Conservation (phyloP, 2,888 invertebrate species). For the Schrankia costaestrigalis region DNA sequence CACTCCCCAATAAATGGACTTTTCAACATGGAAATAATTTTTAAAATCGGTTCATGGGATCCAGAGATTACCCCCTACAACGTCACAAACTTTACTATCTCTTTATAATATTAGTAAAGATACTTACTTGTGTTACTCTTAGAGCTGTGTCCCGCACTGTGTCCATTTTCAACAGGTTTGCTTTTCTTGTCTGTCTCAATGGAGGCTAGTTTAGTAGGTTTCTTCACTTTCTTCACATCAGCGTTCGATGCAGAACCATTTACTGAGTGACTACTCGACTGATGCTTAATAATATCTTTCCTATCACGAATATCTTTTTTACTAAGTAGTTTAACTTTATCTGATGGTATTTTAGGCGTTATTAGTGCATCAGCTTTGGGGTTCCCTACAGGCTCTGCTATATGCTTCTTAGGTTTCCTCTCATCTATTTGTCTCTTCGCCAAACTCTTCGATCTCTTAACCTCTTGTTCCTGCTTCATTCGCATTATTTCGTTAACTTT, state of each 20-base stretch:
- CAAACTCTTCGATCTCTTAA: slow-evolving; percentile 55
- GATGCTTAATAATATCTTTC: slow-evolving; percentile 65
- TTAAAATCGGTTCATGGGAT: no score
- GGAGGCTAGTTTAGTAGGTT: slow-evolving; percentile 50
- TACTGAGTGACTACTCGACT: slow-evolving; percentile 52
- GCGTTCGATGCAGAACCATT: slow-evolving; percentile 47
- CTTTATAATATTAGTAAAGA: not conserved
- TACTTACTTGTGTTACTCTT: slow-evolving; percentile 53
- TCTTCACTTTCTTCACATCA: slow-evolving; percentile 63
- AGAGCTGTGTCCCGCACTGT: slow-evolving; percentile 43
- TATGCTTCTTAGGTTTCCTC: slow-evolving; percentile 48
- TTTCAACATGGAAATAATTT: no score
- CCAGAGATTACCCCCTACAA: no score
- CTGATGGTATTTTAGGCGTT: slow-evolving; percentile 57
- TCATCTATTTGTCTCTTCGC: slow-evolving; percentile 58
- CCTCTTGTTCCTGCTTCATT: slow-evolving; percentile 66
- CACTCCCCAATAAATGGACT: no score
- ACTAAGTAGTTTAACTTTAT: slow-evolving; percentile 64
- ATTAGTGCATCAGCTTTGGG: slow-evolving; percentile 64
- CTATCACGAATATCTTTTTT: slow-evolving; percentile 69
- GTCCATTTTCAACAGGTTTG: slow-evolving; percentile 61
- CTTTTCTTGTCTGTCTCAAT: slow-evolving; percentile 54
- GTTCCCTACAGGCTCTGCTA: slow-evolving; percentile 59
- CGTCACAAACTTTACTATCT: not conserved
- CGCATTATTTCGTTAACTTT: slow-evolving; percentile 78